These are phyloP conservation scores for Athripsodes cinereus DNA, from an alignment of 2,888 invertebrate genomes.

Conservation along the genomic window DNA sequence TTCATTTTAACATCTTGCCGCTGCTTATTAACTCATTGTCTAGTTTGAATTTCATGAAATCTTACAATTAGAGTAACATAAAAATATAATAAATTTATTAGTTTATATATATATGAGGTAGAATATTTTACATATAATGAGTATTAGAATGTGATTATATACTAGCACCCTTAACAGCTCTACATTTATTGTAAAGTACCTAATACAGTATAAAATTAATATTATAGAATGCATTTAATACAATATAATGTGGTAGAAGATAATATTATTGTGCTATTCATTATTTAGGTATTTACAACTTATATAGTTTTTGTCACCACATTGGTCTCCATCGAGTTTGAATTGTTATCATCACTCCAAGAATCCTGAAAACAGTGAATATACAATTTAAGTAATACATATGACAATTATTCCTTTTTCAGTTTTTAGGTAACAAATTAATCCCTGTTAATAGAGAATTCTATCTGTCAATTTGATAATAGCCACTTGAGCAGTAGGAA, in stretches of 20 bases:
- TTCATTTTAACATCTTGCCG: not conserved
- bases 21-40: too few relatives aligned
- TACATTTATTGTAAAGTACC: not conserved
- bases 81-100: not conserved
- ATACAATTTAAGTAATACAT: too few relatives aligned
- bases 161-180: not conserved
- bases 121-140: not conserved
- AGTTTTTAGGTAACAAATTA: too few relatives aligned
- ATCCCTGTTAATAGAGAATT: too few relatives aligned
- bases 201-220: not conserved
- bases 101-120: not conserved
- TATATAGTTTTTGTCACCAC: constrained; percentile 50
- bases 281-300: not conserved
- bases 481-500: not conserved
- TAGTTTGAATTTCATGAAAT: not conserved
- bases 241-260: not conserved
- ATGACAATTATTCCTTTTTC: too few relatives aligned
- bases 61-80: not conserved
- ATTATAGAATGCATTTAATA: not conserved
- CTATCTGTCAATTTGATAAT: constrained; percentile 2
- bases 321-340: constrained; percentile 30
- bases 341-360: constrained; percentile 26
- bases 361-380: constrained; percentile 26
- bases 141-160: not conserved
- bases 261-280: not conserved